Base-by-base conservation (phyloP, 1,140 invertebrate species). In the Diachasma alloeum region DNA sequence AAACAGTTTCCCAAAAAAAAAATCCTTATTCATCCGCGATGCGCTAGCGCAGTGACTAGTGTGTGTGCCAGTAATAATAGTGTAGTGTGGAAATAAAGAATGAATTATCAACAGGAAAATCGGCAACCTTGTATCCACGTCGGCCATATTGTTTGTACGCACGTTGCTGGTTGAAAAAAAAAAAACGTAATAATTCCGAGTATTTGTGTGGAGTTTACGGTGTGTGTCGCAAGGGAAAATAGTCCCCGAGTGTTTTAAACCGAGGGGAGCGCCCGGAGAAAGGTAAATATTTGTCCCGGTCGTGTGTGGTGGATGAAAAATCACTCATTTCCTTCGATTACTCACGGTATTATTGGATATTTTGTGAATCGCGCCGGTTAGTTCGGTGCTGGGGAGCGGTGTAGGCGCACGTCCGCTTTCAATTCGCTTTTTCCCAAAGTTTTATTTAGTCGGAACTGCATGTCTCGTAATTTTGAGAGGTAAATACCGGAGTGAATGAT, bases 91-190 rank as follows among this genome's bases (percentile, higher is more conserved):
- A 78, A 80, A 78, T 78, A 79, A 84, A 81, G 83, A 83, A 63
- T 63, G 59, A 63, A 63, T 83, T 77, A 83, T 83, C 81, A 83
- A 82, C 77, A 78, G 74, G 78, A 80, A 82, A 84, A 83, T 86
- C 80, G 79, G 81, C 77, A 82, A 73, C 69, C 76, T 79, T 78
- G 79, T 26, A 70, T 15, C 39, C 10, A 10, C 46, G 44, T 77
- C 44, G 59, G 83, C 84, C 84, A 86, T 86, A 83, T 84, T 86
- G 81, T 84, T 80, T 80, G 81, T 79, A 78, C 77, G 80, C 79
- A 83, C 83, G 81, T 84, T 79, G 80, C 46, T 74, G 72, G 75
- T 78, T 80, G 48, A 63, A 63, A 63, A 77, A 82, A 72, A 72
- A 56, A 70, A 70, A 70, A 63, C n/a, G 1, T 26, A 1, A 26